These are phyloP conservation scores for Aphis craccivora DNA, from an alignment of 1,140 invertebrate species.

Conservation along the genomic window DNA sequence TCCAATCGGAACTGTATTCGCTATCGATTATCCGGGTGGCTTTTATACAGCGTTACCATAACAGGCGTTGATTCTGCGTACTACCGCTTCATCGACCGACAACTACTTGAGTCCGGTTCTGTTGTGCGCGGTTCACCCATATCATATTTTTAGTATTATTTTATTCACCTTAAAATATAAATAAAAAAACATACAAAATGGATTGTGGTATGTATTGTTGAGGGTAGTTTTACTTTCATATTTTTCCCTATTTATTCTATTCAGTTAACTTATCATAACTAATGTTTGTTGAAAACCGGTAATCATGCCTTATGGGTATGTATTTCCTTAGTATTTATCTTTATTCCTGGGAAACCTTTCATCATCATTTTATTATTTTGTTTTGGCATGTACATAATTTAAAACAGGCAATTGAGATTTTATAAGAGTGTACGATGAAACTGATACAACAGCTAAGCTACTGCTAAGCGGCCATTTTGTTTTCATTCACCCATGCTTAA, in stretches of 20 bases:
- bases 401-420: conserved; percentile 18
- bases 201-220: conserved; percentile 51
- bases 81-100: conserved; percentile 53
- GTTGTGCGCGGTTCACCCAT: conserved; percentile 23
- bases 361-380: neutral
- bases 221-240: conserved; percentile 24
- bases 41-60: conserved; percentile 16
- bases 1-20: conserved; percentile 43
- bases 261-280: neutral
- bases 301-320: neutral
- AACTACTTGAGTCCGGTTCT: conserved; percentile 48
- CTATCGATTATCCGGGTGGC: conserved; percentile 52
- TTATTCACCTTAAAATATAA: conserved; percentile 23
- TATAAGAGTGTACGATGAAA: neutral
- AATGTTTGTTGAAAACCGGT: neutral
- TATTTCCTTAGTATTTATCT: neutral
- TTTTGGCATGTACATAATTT: neutral
- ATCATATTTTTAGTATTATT: conserved; percentile 56
- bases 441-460: neutral
- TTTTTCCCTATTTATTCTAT: neutral
- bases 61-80: conserved; percentile 44
- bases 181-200: conserved; percentile 38
- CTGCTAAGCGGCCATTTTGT: conserved; percentile 27
- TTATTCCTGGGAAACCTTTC: neutral
- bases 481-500: neutral